Evolutionary conservation across 1,140 invertebrate species (phyloP), one percentile per base, ranked within the genome.

Genomic region (Samia ricini): DNA sequence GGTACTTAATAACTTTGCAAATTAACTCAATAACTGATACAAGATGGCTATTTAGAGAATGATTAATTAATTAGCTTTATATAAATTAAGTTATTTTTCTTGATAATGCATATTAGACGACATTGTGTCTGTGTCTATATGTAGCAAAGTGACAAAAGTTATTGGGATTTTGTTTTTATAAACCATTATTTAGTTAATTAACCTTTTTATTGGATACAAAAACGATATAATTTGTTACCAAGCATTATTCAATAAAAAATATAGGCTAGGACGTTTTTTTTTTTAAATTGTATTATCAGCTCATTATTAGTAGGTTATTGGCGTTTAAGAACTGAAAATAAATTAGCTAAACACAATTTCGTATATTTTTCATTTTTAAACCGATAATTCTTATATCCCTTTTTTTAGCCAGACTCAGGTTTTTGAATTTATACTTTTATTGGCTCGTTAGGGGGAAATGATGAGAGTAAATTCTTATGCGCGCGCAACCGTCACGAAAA

Each of bases 261-360:
- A 74, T 88, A 85, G 83, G 76, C 72, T 87, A 88, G 79, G 76
- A 77, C 68, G 15, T 42, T 82, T 88, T 88, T 82, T 88, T 88
- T 81, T 89, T 85, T 87, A 81, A 88, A 90, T 90, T 90, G 88
- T 90, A 88, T 90, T 90, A 90, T 86, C 83, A 82, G 87, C 87
- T 90, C 87, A 88, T 88, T 86, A 88, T 81, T 90, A 81, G 81
- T 90, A 88, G 85, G 83, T 86, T 89, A 88, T 84, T 86, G 85
- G 85, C 88, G 85, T 85, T 90, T 90, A 90, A 90, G 88, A 90
- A 90, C 88, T 90, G 88, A 90, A 83, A 88, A 88, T 88, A 88
- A 90, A 90, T 80, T 90, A 90, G 88, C 85, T 90, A 90, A 88
- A 88, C 83, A 88, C 83, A 42, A 15, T 42, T 42, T 42, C 4